phyloP scores from a whole-genome alignment of 2,113 vertebrate genomes.

The Cheirogaleus medius region DNA sequence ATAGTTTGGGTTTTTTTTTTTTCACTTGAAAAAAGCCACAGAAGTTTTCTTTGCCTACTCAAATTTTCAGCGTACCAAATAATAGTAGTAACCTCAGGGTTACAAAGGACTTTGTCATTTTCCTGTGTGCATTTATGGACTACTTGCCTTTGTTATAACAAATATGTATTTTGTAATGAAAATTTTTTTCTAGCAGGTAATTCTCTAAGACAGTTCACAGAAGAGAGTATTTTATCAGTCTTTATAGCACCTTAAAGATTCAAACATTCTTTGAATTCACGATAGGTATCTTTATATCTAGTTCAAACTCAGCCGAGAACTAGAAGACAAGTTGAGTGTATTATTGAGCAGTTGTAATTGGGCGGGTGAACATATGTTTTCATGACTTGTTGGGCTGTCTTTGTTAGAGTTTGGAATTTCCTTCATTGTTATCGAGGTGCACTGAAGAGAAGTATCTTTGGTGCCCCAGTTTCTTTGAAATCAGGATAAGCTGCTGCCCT shows the following conservation, averaged over 20 bases:
- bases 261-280: slow-evolving; percentile 43
- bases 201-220: slow-evolving; percentile 38
- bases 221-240: neutral
- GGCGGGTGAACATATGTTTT: neutral
- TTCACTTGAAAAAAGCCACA: neutral
- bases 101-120: neutral
- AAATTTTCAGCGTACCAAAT: neutral
- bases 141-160: neutral
- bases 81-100: neutral
- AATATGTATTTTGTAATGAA: slow-evolving; percentile 19
- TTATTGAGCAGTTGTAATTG: neutral
- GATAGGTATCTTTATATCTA: neutral
- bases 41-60: slow-evolving; percentile 45
- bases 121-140: neutral
- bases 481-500: neutral
- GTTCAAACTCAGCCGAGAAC: neutral
- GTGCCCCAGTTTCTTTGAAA: neutral
- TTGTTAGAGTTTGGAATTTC: neutral
- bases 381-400: neutral
- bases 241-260: slow-evolving; percentile 14
- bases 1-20: neutral
- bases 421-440: neutral
- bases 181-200: neutral
- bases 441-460: neutral
- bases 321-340: neutral